phyloP scores from a whole-genome alignment of 1,140 invertebrate genomes.

The Drosophila biarmipes region DNA sequence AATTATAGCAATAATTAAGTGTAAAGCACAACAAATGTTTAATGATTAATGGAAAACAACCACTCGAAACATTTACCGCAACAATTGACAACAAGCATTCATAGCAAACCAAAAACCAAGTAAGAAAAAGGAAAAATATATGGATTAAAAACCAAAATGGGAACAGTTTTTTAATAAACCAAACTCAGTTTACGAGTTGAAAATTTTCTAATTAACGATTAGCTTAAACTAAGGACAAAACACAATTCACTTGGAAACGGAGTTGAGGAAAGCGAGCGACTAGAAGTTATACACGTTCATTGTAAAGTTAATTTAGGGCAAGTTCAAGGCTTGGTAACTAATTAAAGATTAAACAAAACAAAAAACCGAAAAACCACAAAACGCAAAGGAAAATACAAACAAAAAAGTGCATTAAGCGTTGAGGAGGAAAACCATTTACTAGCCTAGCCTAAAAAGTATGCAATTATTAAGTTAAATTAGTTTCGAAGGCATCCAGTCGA shows the following conservation, averaged over 20 bases:
- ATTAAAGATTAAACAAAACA: constrained; percentile 24
- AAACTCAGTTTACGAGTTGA: constrained; percentile 76
- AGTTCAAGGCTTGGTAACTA: constrained; percentile 41
- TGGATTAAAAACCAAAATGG: constrained; percentile 80
- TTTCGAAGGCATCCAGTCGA: constrained; percentile 25
- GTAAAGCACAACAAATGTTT: constrained; percentile 46
- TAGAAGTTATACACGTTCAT: constrained; percentile 50
- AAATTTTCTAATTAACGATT: constrained; percentile 71
- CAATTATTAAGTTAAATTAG: constrained; percentile 80
- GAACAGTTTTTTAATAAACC: constrained; percentile 79
- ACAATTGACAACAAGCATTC: constrained; percentile 74
- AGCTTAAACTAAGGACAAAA: constrained; percentile 41
- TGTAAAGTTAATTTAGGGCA: constrained; percentile 59
- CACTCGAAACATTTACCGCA: constrained; percentile 56
- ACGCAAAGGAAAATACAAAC: constrained; percentile 49
- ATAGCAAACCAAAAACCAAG: constrained; percentile 45
- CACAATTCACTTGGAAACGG: constrained; percentile 29
- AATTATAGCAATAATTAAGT: constrained; percentile 73
- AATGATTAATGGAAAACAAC: neutral
- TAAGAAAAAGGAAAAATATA: constrained; percentile 23
- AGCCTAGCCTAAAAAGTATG: constrained; percentile 77
- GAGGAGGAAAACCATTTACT: constrained; percentile 68
- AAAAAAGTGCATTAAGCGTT: constrained; percentile 77
- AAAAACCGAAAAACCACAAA: constrained; percentile 9
- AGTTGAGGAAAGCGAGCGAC: constrained; percentile 23